These are phyloP conservation scores for Propithecus coquereli DNA, from an alignment of 2,113 vertebrate genomes.

Conservation along the genomic window DNA sequence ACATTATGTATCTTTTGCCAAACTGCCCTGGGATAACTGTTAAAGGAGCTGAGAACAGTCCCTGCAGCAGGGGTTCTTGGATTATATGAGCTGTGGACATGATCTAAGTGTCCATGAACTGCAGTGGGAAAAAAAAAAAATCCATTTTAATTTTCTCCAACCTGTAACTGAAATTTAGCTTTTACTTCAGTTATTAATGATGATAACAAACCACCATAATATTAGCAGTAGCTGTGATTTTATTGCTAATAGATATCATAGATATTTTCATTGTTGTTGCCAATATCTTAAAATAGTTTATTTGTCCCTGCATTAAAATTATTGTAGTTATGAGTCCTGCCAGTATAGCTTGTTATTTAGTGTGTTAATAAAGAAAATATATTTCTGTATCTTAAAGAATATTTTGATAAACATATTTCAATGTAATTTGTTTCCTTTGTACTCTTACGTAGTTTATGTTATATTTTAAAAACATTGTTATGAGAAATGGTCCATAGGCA, in stretches of 20 bases:
- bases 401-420: background rate
- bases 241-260: background rate
- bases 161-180: background rate
- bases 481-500: background rate
- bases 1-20: background rate
- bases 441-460: background rate
- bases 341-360: background rate
- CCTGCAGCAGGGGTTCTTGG: background rate
- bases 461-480: background rate
- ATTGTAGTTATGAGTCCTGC: background rate
- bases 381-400: background rate
- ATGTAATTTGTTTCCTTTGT: background rate
- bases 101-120: background rate
- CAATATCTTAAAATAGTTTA: background rate
- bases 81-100: background rate
- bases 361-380: background rate
- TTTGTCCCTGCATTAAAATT: background rate
- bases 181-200: background rate
- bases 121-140: background rate
- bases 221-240: background rate
- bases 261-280: background rate
- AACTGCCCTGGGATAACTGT: background rate
- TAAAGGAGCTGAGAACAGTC: background rate
- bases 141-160: slow-evolving; percentile 14
- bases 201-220: background rate